phyloP scores from a whole-genome alignment of 1,140 invertebrate genomes.

The Plodia interpunctella region DNA sequence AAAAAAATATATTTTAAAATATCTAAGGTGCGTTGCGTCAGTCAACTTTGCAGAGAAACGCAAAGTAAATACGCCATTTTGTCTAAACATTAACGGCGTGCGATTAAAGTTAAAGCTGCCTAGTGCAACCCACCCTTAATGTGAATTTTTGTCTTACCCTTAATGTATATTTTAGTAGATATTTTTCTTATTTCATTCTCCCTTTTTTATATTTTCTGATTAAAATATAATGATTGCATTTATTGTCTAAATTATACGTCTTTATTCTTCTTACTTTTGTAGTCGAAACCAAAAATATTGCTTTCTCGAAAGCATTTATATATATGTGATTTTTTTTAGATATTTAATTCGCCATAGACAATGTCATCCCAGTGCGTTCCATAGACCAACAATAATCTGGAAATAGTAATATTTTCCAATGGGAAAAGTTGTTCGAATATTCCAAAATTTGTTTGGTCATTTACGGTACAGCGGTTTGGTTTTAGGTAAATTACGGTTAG shows the following conservation, averaged over 20 bases:
- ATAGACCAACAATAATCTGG: not conserved
- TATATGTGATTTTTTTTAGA: not conserved
- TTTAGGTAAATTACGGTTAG: not conserved
- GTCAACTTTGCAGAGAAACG: too few species aligned
- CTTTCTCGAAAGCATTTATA: not conserved
- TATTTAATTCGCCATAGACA: not conserved
- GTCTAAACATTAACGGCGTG: too few species aligned
- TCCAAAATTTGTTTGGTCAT: not conserved
- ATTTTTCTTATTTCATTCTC: too few species aligned
- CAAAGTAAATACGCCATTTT: too few species aligned
- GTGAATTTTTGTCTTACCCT: too few species aligned
- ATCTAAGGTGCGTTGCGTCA: too few species aligned
- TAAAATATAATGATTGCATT: not conserved
- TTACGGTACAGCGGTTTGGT: not conserved
- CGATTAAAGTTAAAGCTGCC: constrained; percentile 12
- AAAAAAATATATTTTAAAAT: too few species aligned
- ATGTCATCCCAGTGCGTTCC: not conserved
- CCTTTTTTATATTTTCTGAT: too few species aligned
- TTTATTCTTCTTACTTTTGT: not conserved
- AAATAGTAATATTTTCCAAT: too few species aligned
- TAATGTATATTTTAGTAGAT: too few species aligned
- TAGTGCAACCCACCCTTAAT: too few species aligned
- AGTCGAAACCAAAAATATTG: not conserved
- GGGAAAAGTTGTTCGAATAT: too few species aligned
- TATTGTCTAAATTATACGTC: not conserved